Base-by-base conservation (phyloP, 2,797 vertebrate genomes). In the Philypnodon macrostomus region DNA sequence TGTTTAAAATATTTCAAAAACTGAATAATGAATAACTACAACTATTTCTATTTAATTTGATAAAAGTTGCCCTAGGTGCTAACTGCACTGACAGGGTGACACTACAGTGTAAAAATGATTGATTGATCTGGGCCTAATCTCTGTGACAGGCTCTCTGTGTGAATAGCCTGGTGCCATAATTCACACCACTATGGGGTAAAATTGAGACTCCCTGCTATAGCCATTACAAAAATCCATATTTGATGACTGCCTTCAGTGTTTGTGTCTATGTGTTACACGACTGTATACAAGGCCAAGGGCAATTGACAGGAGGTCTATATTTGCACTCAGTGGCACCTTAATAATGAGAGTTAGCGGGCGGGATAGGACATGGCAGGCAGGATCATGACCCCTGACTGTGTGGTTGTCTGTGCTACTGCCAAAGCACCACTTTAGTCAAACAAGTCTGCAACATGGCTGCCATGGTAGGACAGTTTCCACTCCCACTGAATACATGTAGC, bases 301-400 rank as follows among this genome's bases (percentile, higher is more conserved):
- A 67, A 54, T 63, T 67, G 63, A 60, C 27, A 56, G 50, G 55
- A 62, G 60, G 73, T 77, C 59, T 86, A 85, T 86, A 81, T 85
- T 70, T 73, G 77, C 67, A 76, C 49, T 54, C 16, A 17, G 49
- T 68, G 52, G 73, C 73, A 84, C 71, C 69, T 64, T 73, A 51
- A 70, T 81, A 84, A 84, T 79, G 67, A 78, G 51, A 71, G 27
- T 42, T 54, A 58, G 38, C 15, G 23, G 62, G 51, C 51, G 63
- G 42, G 57, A 44, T 37, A 47, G 56, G 54, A 49, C 66, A 58
- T 18, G 32, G 40, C 46, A 61, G 63, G 47, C 46, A 21, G 58
- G 59, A 77, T 58, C 64, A 64, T 52, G 50, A 32, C 49, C 34
- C 34, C 56, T 47, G 47, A 70, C 77, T 58, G 14, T 30, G 35